Base-by-base conservation (phyloP, 2,797 vertebrate genomes). In the Borostomias antarcticus region DNA sequence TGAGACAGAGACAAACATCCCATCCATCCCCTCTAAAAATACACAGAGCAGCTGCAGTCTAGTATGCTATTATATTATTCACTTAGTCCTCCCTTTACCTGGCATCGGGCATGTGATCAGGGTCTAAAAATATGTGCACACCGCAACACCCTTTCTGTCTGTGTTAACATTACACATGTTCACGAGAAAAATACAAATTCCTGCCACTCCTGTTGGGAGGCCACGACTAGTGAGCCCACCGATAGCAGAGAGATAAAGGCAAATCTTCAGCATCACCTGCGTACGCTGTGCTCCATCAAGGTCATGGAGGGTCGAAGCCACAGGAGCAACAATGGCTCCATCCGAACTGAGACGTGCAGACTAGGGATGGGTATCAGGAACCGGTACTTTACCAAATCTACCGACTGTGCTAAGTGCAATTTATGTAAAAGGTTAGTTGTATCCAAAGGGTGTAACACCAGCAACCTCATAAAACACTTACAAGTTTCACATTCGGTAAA, bases 21-120 rank as follows among this genome's bases (percentile, higher is more conserved):
- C n/a, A n/a, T 62, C 4, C 37, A 51, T 70, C 63, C 66, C 32
- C 21, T 6, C 73, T 79, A 73, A 58, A 80, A 83, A 82, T 73
- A 79, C 71, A 61, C 57, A 67, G n/a, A n/a, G n/a, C n/a, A n/a
- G n/a, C 53, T 47, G 63, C 61, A 58, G 51, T 54, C 59, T 35
- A 51, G 53, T 69, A 58, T n/a, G n/a, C n/a, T 62, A 72, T 58
- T 67, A 68, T 62, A 73, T 79, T 65, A 79, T 75, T 80, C 67
- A 68, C 48, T 79, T 48, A 50, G 72, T 62, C 68, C 25, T 32
- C 17, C 19, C 64, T 28, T 32, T 43, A 43, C 13, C 21, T 64
- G 69, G 61, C 64, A 70, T 59, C 62, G 21, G 43, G 13, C 75
- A 75, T 74, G 82, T 82, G 83, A 83, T 67, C 33, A 6, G 3